Evolutionary conservation across 2,797 vertebrate genomes (phyloP).

Genomic region (Furcifer pardalis): DNA sequence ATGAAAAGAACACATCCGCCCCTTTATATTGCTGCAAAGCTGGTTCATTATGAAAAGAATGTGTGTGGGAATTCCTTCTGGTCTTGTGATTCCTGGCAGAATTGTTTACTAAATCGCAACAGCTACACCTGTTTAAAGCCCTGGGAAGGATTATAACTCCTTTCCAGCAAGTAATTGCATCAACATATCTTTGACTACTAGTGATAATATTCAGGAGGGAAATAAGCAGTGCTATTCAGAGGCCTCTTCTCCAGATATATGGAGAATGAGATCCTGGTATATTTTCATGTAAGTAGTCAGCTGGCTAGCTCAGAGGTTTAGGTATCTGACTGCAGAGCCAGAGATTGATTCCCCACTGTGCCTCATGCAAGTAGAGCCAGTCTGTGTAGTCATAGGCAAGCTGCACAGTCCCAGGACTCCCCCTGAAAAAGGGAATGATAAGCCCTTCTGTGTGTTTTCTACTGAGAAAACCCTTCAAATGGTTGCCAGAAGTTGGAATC

Average conservation of each 20-base stretch:
- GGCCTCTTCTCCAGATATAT: neutral
- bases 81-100: slow-evolving; percentile 32
- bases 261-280: neutral
- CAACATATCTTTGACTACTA: slow-evolving; percentile 35
- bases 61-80: slow-evolving; percentile 42
- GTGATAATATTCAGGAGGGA: slow-evolving; percentile 26
- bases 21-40: slow-evolving; percentile 18
- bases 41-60: slow-evolving; percentile 46
- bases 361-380: too few relatives aligned
- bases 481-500: too few relatives aligned
- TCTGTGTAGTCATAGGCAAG: too few relatives aligned
- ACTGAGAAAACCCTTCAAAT: too few relatives aligned
- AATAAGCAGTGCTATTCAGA: slow-evolving; percentile 10
- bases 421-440: too few relatives aligned
- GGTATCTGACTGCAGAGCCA: too few relatives aligned
- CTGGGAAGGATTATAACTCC: slow-evolving; percentile 50
- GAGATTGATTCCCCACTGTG: too few relatives aligned
- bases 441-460: too few relatives aligned
- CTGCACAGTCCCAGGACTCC: too few relatives aligned
- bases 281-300: neutral
- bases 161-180: slow-evolving; percentile 40
- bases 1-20: slow-evolving; percentile 22
- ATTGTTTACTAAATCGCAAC: slow-evolving; percentile 42
- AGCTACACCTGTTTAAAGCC: slow-evolving; percentile 53
- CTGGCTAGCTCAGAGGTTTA: too few relatives aligned